Evolutionary conservation across 2,113 vertebrate genomes (phyloP).

Genomic region (Tympanuchus pallidicinctus): DNA sequence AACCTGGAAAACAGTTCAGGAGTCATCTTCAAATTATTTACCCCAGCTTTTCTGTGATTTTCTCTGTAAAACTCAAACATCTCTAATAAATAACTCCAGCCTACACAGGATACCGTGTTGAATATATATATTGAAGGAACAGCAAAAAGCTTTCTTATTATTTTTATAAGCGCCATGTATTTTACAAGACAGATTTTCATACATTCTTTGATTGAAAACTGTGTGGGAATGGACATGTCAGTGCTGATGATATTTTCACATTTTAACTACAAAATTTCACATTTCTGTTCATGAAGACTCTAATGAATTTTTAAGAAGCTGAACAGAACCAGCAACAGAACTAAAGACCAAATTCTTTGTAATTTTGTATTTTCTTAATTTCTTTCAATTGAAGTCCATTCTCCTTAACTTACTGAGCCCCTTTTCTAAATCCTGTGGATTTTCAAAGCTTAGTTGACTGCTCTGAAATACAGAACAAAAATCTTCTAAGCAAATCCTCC

Average conservation of each 20-base stretch:
- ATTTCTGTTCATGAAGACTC: background rate
- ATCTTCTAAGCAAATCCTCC: constrained; percentile 23
- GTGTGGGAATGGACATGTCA: background rate
- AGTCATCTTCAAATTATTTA: background rate
- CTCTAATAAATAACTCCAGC: background rate
- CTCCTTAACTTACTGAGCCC: background rate
- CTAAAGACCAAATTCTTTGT: background rate
- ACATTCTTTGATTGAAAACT: background rate
- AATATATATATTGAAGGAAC: background rate
- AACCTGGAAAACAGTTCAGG: background rate
- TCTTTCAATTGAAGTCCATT: background rate
- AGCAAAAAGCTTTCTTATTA: background rate
- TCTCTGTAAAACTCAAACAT: background rate
- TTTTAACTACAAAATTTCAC: background rate
- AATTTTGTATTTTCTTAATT: background rate
- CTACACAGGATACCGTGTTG: background rate
- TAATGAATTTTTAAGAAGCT: background rate
- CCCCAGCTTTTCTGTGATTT: background rate
- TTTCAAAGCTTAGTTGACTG: constrained; percentile 4
- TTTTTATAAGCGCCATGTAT: background rate
- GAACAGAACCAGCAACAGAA: background rate
- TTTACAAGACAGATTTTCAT: background rate
- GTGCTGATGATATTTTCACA: background rate
- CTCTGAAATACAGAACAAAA: constrained; percentile 25
- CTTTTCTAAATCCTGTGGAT: constrained; percentile 36